Percentiles rank a stretch among this genome's conserved stretches.
Evolutionary conservation across 2,888 invertebrate species (phyloP).

Genomic region (Agrotis exclamationis): DNA sequence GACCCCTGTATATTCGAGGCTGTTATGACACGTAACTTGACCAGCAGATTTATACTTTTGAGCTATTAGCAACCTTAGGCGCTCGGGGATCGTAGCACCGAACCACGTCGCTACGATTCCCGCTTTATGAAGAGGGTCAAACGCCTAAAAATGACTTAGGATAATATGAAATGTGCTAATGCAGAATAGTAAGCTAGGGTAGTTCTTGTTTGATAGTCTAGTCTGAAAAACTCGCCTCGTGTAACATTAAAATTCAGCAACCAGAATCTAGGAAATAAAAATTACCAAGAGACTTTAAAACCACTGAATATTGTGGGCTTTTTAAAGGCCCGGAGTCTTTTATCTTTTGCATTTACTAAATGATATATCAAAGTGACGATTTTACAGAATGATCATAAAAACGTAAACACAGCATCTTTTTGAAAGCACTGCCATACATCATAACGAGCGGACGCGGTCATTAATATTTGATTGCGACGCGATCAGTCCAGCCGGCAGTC

Average conservation of each 20-base stretch:
- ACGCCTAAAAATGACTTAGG: not conserved
- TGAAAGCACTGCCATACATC: slow-evolving; percentile 35
- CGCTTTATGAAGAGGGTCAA: not conserved
- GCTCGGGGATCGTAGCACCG: too few species aligned
- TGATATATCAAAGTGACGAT: not conserved
- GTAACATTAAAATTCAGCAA: not conserved
- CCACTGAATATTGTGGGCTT: not conserved
- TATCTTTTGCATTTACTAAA: not conserved
- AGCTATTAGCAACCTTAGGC: too few species aligned
- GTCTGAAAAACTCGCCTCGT: not conserved
- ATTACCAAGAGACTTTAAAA: not conserved
- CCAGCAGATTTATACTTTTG: too few species aligned
- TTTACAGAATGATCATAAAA: slow-evolving; percentile 25
- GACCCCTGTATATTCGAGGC: too few species aligned
- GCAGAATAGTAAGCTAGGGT: not conserved
- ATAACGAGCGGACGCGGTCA: slow-evolving; percentile 65
- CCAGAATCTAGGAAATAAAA: not conserved
- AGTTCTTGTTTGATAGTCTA: not conserved
- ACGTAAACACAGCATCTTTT: slow-evolving; percentile 30
- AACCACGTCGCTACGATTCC: too few species aligned
- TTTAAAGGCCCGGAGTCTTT: not conserved
- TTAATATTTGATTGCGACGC: slow-evolving; percentile 75
- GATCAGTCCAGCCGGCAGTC: slow-evolving; percentile 78
- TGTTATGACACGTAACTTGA: not conserved
- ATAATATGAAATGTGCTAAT: not conserved